Conservation (phyloP, 2,888 invertebrate species). For the Cryptus viduatorius region DNA sequence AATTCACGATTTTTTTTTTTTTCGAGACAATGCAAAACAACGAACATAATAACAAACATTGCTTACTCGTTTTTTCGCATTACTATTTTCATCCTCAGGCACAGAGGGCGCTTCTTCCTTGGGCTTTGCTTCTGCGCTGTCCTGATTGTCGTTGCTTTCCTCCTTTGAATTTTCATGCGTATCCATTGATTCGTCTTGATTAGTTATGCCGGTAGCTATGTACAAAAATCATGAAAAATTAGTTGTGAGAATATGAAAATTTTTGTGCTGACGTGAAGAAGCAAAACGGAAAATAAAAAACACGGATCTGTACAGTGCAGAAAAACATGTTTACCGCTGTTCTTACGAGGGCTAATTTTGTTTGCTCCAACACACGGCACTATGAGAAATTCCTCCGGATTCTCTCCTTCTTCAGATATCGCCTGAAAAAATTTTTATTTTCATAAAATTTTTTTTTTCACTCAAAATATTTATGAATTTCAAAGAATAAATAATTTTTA, state of each 20-base stretch:
- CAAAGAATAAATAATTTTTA: too few species aligned
- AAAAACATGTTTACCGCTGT: slow-evolving; percentile 74
- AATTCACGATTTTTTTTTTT: too few species aligned
- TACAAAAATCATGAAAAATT: neutral
- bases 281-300: slow-evolving; percentile 1
- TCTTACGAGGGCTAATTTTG: slow-evolving; percentile 79
- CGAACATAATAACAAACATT: slow-evolving; percentile 59
- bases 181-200: slow-evolving; percentile 77
- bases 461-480: neutral
- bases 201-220: slow-evolving; percentile 69
- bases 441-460: neutral
- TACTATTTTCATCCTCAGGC: slow-evolving; percentile 62
- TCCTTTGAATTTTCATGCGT: slow-evolving; percentile 76
- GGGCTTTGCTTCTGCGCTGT: slow-evolving; percentile 71
- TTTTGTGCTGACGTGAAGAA: neutral
- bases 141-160: slow-evolving; percentile 72
- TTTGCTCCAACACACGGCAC: slow-evolving; percentile 79
- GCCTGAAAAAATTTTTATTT: slow-evolving; percentile 86
- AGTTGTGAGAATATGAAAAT: neutral
- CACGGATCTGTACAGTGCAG: slow-evolving; percentile 62
- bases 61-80: slow-evolving; percentile 72
- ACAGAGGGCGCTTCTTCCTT: slow-evolving; percentile 71
- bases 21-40: too few species aligned
- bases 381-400: slow-evolving; percentile 90
- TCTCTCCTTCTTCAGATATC: slow-evolving; percentile 89